phyloP scores from a whole-genome alignment of 2,113 vertebrate species.

The Microcebus jonahi region DNA sequence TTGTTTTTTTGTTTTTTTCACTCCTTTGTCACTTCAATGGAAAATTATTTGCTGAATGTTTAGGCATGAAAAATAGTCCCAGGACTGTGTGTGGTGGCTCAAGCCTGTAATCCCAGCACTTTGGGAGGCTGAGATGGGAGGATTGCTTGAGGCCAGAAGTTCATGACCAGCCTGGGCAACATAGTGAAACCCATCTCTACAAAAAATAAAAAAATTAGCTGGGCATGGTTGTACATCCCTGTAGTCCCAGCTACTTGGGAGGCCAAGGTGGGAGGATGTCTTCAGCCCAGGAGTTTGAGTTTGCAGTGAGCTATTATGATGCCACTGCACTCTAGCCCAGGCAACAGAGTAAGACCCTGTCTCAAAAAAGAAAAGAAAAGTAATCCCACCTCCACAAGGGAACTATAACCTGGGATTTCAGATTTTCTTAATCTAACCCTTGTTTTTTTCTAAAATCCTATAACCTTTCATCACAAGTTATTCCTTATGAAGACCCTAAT shows the following conservation, averaged over 20 bases:
- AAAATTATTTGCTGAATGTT: conserved; percentile 56
- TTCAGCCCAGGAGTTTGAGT: neutral
- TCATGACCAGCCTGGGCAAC: neutral
- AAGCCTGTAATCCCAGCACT: neutral
- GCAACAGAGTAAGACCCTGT: neutral
- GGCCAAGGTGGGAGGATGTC: neutral
- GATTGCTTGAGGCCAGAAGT: neutral
- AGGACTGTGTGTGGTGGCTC: neutral
- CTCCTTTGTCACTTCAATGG: conserved; percentile 8
- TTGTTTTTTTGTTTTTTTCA: neutral
- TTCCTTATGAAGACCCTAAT: neutral
- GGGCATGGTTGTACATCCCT: neutral
- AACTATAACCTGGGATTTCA: neutral
- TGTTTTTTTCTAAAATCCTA: conserved; percentile 12
- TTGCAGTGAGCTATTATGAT: neutral
- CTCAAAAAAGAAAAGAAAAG: neutral
- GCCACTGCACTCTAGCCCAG: neutral
- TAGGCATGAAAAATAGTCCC: conserved; percentile 24
- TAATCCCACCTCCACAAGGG: neutral
- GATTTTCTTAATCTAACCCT: neutral
- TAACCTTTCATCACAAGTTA: conserved; percentile 12
- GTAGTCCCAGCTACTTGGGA: neutral
- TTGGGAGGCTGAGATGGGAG: neutral
- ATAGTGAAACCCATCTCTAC: too few relatives aligned
- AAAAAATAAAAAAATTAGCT: too few relatives aligned